These are phyloP conservation scores for Corythaixoides concolor DNA, from an alignment of 2,113 vertebrate species.

Conservation along the genomic window DNA sequence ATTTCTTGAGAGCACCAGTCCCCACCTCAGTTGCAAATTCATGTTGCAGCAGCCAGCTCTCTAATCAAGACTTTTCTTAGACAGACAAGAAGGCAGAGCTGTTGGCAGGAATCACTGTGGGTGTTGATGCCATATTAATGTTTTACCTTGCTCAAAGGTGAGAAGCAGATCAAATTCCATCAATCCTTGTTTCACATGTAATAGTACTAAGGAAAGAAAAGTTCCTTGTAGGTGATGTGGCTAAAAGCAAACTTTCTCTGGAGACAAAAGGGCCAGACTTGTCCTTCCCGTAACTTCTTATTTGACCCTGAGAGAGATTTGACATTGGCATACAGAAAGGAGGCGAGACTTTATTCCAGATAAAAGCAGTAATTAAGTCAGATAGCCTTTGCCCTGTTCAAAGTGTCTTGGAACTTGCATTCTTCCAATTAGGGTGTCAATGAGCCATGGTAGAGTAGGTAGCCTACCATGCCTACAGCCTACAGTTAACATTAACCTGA, in stretches of 20 bases:
- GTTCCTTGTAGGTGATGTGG: neutral
- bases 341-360: neutral
- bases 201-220: neutral
- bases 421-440: neutral
- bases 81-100: neutral
- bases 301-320: neutral
- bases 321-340: neutral
- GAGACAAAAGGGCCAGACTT: neutral
- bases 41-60: neutral
- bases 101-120: neutral
- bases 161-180: slow-evolving; percentile 15
- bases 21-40: neutral
- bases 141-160: slow-evolving; percentile 19
- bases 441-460: neutral
- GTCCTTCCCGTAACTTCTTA: neutral
- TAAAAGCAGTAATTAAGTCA: neutral
- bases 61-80: neutral
- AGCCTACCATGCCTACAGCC: neutral
- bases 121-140: slow-evolving; percentile 16
- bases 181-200: neutral
- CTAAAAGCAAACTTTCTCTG: neutral
- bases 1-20: neutral
- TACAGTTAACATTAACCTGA: neutral
- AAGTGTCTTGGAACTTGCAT: neutral
- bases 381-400: neutral